These are phyloP conservation scores for Limosa lapponica DNA, from an alignment of 2,797 vertebrate species.

Conservation along the genomic window DNA sequence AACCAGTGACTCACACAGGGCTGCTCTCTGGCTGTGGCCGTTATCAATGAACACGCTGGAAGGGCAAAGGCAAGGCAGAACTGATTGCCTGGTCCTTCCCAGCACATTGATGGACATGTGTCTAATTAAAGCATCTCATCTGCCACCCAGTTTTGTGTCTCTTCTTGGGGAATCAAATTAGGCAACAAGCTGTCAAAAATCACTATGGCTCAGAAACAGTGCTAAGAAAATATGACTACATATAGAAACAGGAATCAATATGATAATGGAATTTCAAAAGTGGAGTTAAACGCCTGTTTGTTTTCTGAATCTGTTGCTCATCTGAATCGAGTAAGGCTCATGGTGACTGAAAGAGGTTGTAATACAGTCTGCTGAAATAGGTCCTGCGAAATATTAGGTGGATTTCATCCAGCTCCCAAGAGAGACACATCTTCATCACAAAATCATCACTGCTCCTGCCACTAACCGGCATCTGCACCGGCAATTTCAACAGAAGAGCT, in stretches of 20 bases:
- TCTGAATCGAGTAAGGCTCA: neutral
- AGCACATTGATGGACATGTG: neutral
- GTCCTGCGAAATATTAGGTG: neutral
- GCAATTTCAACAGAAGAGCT: neutral
- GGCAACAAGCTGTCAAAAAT: conserved; percentile 17
- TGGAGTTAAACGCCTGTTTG: neutral
- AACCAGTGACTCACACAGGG: neutral
- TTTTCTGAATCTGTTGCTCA: neutral
- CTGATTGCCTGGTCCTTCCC: neutral
- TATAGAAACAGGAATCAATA: neutral
- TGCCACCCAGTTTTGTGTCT: neutral
- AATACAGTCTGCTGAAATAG: neutral
- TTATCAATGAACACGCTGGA: neutral
- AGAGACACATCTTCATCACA: neutral
- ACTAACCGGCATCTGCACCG: neutral
- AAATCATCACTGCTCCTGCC: neutral
- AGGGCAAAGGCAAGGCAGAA: neutral
- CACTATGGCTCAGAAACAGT: neutral
- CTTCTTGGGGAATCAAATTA: neutral
- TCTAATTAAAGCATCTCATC: conserved; percentile 2
- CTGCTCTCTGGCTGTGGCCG: neutral
- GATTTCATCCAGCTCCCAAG: conserved; percentile 15
- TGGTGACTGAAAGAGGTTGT: neutral
- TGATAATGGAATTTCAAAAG: neutral
- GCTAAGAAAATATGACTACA: neutral